Evolutionary conservation across 2,113 vertebrate genomes (phyloP).

Genomic region (Oncorhynchus gorbuscha): DNA sequence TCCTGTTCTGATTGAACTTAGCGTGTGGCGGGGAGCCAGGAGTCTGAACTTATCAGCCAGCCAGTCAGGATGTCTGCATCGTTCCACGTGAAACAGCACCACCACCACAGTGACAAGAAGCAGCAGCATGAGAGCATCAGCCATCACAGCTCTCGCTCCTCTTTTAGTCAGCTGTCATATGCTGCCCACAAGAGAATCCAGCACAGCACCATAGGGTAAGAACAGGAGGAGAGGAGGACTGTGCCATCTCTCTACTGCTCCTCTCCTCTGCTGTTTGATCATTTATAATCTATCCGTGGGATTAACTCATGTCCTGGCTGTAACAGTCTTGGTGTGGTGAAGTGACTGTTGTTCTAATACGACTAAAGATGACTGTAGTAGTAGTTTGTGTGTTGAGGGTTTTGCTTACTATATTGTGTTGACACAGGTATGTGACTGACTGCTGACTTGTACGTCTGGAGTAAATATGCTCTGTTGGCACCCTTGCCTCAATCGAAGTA

Average conservation of each 20-base stretch:
- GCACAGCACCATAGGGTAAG: constrained; percentile 64
- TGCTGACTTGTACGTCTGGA: neutral
- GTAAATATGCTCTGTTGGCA: neutral
- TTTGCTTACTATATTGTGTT: neutral
- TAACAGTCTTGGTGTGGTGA: too few species aligned
- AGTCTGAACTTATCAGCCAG: constrained; percentile 40
- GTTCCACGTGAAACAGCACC: constrained; percentile 81
- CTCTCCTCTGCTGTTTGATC: neutral
- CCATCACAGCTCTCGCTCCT: constrained; percentile 77
- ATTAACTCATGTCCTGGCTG: neutral
- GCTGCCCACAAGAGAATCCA: constrained; percentile 56
- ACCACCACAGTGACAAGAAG: constrained; percentile 76
- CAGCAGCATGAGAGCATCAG: constrained; percentile 74
- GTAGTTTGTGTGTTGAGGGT: neutral
- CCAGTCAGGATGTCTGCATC: constrained; percentile 80
- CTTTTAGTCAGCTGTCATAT: constrained; percentile 69
- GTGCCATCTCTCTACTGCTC: neutral
- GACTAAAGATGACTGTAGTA: neutral
- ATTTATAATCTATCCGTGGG: neutral
- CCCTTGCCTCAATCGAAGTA: too few species aligned
- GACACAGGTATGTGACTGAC: neutral
- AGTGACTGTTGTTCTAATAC: neutral
- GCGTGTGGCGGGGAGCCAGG: too few species aligned
- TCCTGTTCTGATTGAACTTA: too few species aligned
- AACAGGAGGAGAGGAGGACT: constrained; percentile 2